These are phyloP conservation scores for Microctonus brassicae DNA, from an alignment of 2,888 invertebrate genomes.

Conservation along the genomic window DNA sequence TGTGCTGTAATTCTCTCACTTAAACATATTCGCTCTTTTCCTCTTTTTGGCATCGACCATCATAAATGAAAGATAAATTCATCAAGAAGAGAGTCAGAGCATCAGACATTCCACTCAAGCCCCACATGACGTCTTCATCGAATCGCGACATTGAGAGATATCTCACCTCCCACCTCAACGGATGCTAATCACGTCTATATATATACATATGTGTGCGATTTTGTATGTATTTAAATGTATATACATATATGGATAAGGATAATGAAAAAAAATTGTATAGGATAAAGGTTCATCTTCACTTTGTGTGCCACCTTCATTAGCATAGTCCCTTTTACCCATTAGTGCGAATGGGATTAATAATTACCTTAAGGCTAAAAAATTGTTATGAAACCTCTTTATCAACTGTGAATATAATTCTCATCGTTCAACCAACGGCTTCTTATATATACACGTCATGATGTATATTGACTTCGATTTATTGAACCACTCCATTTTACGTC, in stretches of 20 bases:
- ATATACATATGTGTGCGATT: no score
- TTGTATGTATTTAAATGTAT: no score
- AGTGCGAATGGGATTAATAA: constrained; percentile 50
- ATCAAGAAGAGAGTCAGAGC: constrained; percentile 27
- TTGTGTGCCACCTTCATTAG: constrained; percentile 49
- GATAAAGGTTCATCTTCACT: constrained; percentile 14
- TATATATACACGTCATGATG: neutral
- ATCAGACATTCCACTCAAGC: constrained; percentile 25
- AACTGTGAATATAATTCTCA: constrained; percentile 26
- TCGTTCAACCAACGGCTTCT: neutral
- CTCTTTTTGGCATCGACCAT: neutral
- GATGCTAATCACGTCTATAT: constrained; percentile 29
- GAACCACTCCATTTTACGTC: neutral
- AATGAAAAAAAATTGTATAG: neutral
- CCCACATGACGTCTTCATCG: constrained; percentile 62
- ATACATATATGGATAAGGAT: neutral
- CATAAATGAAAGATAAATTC: constrained; percentile 27
- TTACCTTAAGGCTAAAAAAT: constrained; percentile 43
- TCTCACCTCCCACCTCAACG: constrained; percentile 52
- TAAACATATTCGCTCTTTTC: neutral
- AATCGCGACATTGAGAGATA: constrained; percentile 63
- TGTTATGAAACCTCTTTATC: constrained; percentile 40
- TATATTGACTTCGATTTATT: constrained; percentile 1
- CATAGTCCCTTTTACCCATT: constrained; percentile 54
- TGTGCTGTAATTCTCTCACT: neutral